phyloP scores from a whole-genome alignment of 2,113 vertebrate genomes.

The Dolichotis patagonum region DNA sequence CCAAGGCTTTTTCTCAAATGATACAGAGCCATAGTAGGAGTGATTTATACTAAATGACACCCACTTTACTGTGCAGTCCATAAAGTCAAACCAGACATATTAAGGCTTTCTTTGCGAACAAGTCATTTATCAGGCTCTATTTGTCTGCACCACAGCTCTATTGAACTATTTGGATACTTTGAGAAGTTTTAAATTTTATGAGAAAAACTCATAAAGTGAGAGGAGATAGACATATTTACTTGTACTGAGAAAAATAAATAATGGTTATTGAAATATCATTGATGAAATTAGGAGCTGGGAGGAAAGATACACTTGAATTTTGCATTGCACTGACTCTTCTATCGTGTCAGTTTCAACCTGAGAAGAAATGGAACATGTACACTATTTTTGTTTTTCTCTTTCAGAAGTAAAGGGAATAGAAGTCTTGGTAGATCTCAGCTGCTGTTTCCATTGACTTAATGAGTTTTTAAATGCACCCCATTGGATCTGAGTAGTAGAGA shows the following conservation, averaged over 20 bases:
- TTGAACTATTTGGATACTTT: background rate
- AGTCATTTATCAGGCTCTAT: background rate
- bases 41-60: background rate
- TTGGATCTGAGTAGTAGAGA: conserved; percentile 60
- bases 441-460: conserved; percentile 58
- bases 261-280: conserved; percentile 34
- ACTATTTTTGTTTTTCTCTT: conserved; percentile 52
- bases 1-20: background rate
- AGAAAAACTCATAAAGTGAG: conserved; percentile 2
- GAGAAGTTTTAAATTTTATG: conserved; percentile 1
- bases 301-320: background rate
- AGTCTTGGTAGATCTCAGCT: conserved; percentile 24
- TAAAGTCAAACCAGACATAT: conserved; percentile 34
- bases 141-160: background rate
- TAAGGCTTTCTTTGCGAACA: background rate
- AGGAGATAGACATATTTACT: background rate
- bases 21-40: background rate
- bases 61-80: conserved; percentile 25
- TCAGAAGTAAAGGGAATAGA: conserved; percentile 52
- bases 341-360: background rate
- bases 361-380: background rate
- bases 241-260: conserved; percentile 18
- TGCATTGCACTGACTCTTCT: background rate
- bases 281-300: conserved; percentile 10
- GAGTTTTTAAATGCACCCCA: conserved; percentile 61